A percentile compares a stretch with the other conserved stretches of the same genome.
Evolutionary conservation across 2,888 invertebrate species (phyloP).

Genomic region (Criorhina ranunculi): DNA sequence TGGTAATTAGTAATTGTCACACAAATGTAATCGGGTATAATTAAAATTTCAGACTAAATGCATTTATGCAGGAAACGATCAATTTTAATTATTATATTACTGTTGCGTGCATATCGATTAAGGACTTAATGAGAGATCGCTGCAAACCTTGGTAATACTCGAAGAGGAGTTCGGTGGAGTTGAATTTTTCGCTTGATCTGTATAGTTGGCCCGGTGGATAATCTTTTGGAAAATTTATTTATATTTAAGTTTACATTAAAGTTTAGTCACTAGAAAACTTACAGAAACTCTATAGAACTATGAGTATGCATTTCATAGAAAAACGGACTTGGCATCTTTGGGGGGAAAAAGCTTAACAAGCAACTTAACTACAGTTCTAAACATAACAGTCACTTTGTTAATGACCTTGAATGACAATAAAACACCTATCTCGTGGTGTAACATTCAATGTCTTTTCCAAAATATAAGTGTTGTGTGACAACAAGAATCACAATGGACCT

Average conservation of each 20-base stretch:
- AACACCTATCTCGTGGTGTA: too few species aligned
- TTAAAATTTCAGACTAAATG: conserved; percentile 38
- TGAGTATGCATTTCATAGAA: conserved; percentile 24
- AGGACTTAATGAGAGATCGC: conserved; percentile 47
- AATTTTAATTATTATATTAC: conserved; percentile 38
- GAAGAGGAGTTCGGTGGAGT: conserved; percentile 86
- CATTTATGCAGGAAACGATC: conserved; percentile 51
- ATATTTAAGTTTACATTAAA: background rate
- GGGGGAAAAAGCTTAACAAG: too few species aligned
- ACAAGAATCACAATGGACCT: too few species aligned
- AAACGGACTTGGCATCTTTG: too few species aligned
- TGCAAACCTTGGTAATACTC: conserved; percentile 84
- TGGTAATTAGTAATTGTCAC: conserved; percentile 62
- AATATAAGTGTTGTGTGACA: too few species aligned
- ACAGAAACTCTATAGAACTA: conserved; percentile 3
- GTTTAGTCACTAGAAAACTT: conserved; percentile 1
- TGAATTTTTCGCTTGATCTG: conserved; percentile 88
- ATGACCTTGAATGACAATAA: too few species aligned
- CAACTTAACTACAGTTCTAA: too few species aligned
- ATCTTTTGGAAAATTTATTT: conserved; percentile 80
- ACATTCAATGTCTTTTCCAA: too few species aligned
- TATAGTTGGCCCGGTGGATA: conserved; percentile 86
- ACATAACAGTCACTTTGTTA: too few species aligned
- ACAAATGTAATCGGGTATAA: conserved; percentile 45
- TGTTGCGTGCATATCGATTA: conserved; percentile 76